These are phyloP conservation scores for Sceloporus undulatus DNA, from an alignment of 2,113 vertebrate genomes.

Conservation along the genomic window DNA sequence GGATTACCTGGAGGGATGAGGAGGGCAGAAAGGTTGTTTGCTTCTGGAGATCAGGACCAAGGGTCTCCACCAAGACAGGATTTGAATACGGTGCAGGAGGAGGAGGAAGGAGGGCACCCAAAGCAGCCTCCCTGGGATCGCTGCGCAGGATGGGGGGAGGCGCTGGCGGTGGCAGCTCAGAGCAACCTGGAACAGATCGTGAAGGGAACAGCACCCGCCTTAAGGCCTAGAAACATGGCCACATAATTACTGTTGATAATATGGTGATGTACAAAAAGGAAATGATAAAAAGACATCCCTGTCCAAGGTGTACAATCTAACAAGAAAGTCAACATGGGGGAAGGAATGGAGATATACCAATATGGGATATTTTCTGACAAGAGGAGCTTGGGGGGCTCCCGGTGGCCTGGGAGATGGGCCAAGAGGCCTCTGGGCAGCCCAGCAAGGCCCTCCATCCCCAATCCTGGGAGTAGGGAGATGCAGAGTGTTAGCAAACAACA, in stretches of 20 bases:
- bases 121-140: not conserved
- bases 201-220: not conserved
- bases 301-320: no score
- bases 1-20: slow-evolving; percentile 66
- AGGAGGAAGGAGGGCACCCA: slow-evolving; percentile 57
- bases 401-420: no score
- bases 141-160: not conserved
- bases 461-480: no score
- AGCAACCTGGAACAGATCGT: slow-evolving; percentile 45
- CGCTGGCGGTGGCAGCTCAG: not conserved
- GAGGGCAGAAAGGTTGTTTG: slow-evolving; percentile 51
- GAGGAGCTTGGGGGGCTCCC: not conserved
- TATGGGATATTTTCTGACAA: not conserved
- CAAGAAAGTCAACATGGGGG: no score
- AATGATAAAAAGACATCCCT: no score
- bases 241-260: no score
- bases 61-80: rapidly evolving
- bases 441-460: no score
- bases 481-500: no score
- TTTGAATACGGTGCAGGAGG: slow-evolving; percentile 42
- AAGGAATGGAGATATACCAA: no score
- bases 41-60: slow-evolving; percentile 71
- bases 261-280: no score
- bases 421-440: no score
- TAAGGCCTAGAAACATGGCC: not conserved